Percentiles rank a stretch among this genome's conserved stretches.
These are phyloP conservation scores for Acrocephalus kingi DNA, from an alignment of 2,113 vertebrate species.

Conservation along the genomic window DNA sequence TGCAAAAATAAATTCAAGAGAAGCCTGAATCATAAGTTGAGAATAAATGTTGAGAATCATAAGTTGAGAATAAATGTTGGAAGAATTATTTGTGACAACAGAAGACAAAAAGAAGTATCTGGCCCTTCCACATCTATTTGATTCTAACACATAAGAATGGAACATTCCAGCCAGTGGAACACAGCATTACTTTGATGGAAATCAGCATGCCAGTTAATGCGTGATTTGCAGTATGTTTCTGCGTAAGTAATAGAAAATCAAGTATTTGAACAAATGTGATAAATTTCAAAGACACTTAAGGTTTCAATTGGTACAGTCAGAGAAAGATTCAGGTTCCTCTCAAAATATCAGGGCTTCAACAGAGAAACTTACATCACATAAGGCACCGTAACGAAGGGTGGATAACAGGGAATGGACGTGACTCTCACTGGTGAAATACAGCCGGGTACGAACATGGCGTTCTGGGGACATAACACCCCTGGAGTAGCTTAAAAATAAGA, in stretches of 20 bases:
- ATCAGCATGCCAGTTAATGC: neutral
- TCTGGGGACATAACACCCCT: slow-evolving; percentile 90
- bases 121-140: neutral
- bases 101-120: neutral
- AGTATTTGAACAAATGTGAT: neutral
- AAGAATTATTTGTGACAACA: neutral
- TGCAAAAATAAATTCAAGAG: neutral
- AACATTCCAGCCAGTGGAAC: neutral
- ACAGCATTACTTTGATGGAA: neutral
- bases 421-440: slow-evolving; percentile 91
- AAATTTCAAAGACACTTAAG: neutral
- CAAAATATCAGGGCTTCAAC: neutral
- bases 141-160: neutral
- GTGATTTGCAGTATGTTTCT: neutral
- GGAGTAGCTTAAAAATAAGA: slow-evolving; percentile 79
- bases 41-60: neutral
- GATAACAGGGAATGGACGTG: slow-evolving; percentile 89
- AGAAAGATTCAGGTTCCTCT: neutral
- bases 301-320: neutral
- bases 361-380: slow-evolving; percentile 83
- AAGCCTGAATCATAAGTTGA: neutral
- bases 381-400: slow-evolving; percentile 86
- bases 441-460: slow-evolving; percentile 86
- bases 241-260: neutral
- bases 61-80: neutral